Conservation (phyloP, 2,113 vertebrate genomes). For the Ailurus styani region DNA sequence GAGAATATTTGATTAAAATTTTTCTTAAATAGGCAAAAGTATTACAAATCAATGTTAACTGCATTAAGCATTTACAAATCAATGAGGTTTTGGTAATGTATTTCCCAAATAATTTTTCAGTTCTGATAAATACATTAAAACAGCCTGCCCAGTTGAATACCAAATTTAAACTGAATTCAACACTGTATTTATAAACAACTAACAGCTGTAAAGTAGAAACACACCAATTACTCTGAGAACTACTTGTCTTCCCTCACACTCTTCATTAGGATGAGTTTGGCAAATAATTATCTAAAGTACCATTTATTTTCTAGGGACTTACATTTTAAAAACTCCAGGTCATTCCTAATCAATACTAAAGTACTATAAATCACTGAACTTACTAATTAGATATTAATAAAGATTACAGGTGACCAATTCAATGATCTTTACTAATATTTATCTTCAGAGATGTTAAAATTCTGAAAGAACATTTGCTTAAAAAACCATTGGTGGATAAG, state of each 20-base stretch:
- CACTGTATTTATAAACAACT: slow-evolving; percentile 24
- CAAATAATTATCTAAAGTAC: slow-evolving; percentile 30
- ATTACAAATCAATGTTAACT: slow-evolving; percentile 34
- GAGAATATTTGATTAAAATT: not conserved
- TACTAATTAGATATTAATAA: slow-evolving; percentile 48
- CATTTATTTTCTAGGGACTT: slow-evolving; percentile 31
- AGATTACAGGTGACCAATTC: not conserved
- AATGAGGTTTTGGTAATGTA: slow-evolving; percentile 40
- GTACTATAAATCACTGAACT: not conserved
- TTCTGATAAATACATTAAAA: slow-evolving; percentile 44
- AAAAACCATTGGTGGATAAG: slow-evolving; percentile 5
- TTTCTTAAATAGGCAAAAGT: slow-evolving; percentile 39
- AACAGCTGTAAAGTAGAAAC: slow-evolving; percentile 17
- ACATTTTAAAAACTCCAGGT: not conserved
- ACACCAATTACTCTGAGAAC: slow-evolving; percentile 20
- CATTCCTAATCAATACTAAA: slow-evolving; percentile 35
- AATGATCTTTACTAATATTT: slow-evolving; percentile 41
- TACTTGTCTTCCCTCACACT: slow-evolving; percentile 6
- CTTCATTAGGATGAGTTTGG: slow-evolving; percentile 25
- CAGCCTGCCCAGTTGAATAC: not conserved
- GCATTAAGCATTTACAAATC: slow-evolving; percentile 27
- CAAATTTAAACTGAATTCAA: slow-evolving; percentile 39
- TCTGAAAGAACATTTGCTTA: slow-evolving; percentile 38
- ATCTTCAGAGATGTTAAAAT: slow-evolving; percentile 34
- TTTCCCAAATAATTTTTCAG: slow-evolving; percentile 14